These are phyloP conservation scores for Cheirogaleus major DNA, from an alignment of 2,797 vertebrate genomes.

Conservation along the genomic window DNA sequence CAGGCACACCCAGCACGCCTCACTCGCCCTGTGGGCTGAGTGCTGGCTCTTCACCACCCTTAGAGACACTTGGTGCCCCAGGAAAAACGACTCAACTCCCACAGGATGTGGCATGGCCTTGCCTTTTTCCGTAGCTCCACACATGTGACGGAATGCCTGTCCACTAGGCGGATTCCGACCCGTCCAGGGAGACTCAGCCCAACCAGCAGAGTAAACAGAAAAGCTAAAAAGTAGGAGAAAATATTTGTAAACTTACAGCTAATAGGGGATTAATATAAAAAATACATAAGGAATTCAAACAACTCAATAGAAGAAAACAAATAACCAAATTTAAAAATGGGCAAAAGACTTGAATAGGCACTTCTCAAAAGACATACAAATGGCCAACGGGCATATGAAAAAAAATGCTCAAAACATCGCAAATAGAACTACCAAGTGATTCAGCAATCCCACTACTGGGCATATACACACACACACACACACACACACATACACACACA, in stretches of 20 bases:
- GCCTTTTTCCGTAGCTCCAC: neutral
- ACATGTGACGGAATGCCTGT: fast-evolving
- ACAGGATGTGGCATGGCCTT: fast-evolving
- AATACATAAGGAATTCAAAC: neutral
- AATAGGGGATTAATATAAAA: neutral
- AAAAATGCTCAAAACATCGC: neutral
- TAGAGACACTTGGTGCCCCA: neutral
- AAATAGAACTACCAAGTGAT: neutral
- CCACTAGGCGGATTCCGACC: neutral
- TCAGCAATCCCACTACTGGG: neutral
- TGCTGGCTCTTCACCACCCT: neutral
- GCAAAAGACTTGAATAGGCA: neutral
- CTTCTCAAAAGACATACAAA: neutral
- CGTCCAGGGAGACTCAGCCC: neutral
- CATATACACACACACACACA: neutral
- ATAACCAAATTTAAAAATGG: neutral
- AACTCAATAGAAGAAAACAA: neutral
- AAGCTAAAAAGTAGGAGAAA: neutral
- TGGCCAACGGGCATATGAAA: neutral
- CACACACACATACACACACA: too few species aligned
- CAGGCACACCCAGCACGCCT: fast-evolving
- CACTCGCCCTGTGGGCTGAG: neutral
- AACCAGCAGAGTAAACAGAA: neutral
- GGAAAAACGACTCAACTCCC: neutral
- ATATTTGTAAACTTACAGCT: neutral